Evolutionary conservation across 2,797 vertebrate genomes (phyloP).

Genomic region (Liparis tanakae): DNA sequence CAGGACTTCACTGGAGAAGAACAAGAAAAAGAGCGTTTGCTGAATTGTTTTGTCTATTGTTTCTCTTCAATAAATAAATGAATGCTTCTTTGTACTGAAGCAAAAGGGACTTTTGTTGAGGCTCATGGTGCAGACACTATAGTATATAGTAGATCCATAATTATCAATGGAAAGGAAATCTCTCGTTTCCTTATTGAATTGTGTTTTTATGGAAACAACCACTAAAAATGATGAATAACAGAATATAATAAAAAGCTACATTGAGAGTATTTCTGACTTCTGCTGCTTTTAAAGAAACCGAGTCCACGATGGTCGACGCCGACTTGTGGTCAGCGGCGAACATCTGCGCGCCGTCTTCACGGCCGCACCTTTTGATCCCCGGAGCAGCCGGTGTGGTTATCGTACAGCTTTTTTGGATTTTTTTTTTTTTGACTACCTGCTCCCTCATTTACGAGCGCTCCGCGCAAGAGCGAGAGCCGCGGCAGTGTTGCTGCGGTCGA

Average conservation of each 20-base stretch:
- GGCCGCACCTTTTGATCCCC: not conserved
- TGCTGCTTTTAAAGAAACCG: not conserved
- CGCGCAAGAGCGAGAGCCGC: conserved; percentile 14
- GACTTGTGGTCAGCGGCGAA: not conserved
- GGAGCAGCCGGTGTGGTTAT: not conserved
- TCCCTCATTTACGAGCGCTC: not conserved
- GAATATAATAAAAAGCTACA: too few species aligned
- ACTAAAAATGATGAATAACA: too few species aligned
- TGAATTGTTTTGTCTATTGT: not conserved
- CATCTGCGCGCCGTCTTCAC: not conserved
- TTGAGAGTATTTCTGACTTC: too few species aligned
- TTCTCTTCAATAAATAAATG: not conserved
- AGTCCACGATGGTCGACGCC: not conserved
- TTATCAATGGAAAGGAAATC: too few species aligned
- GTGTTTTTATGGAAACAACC: too few species aligned
- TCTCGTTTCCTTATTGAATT: too few species aligned
- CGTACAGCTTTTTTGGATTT: too few species aligned
- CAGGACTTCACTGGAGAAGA: not conserved
- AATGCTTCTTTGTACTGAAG: not conserved
- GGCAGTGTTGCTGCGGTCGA: conserved; percentile 40
- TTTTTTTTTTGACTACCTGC: conserved; percentile 32
- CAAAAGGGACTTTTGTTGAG: not conserved
- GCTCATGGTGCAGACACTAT: too few species aligned
- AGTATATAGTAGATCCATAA: too few species aligned
- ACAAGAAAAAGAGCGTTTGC: not conserved